These are phyloP conservation scores for Acanthurus lineatus DNA, from an alignment of 2,797 vertebrate genomes.

Conservation along the genomic window DNA sequence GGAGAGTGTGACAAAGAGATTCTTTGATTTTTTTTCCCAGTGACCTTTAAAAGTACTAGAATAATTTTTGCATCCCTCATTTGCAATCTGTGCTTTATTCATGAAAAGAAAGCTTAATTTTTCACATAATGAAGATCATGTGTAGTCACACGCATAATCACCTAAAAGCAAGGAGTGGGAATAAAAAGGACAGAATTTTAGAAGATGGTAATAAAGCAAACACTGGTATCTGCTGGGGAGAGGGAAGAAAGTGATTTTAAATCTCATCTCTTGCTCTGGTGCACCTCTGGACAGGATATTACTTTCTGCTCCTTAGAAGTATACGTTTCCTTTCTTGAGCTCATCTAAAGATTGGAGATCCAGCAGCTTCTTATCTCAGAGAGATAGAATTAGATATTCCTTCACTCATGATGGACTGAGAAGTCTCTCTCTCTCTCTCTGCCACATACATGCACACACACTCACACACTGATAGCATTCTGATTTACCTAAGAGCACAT, in stretches of 20 bases:
- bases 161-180: constrained; percentile 12
- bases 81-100: not conserved
- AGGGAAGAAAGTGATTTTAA: constrained; percentile 45
- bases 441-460: not conserved
- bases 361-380: constrained; percentile 57
- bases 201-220: constrained; percentile 48
- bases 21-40: not conserved
- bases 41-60: not conserved
- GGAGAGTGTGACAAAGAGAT: not conserved
- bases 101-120: not conserved
- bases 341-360: constrained; percentile 58
- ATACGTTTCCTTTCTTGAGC: constrained; percentile 65
- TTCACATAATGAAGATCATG: constrained; percentile 1
- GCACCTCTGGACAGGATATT: constrained; percentile 73
- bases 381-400: constrained; percentile 56
- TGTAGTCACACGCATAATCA: constrained; percentile 1
- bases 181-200: constrained; percentile 24
- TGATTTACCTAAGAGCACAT: constrained; percentile 71
- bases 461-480: constrained; percentile 37
- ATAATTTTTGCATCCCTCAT: not conserved
- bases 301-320: constrained; percentile 62
- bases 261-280: constrained; percentile 48
- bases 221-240: constrained; percentile 33
- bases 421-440: constrained; percentile 27
- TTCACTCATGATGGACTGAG: constrained; percentile 28